A percentile compares a stretch with the other conserved stretches of the same genome.
These are phyloP conservation scores for Hipposideros armiger DNA, from an alignment of 2,113 vertebrate species.

Conservation along the genomic window DNA sequence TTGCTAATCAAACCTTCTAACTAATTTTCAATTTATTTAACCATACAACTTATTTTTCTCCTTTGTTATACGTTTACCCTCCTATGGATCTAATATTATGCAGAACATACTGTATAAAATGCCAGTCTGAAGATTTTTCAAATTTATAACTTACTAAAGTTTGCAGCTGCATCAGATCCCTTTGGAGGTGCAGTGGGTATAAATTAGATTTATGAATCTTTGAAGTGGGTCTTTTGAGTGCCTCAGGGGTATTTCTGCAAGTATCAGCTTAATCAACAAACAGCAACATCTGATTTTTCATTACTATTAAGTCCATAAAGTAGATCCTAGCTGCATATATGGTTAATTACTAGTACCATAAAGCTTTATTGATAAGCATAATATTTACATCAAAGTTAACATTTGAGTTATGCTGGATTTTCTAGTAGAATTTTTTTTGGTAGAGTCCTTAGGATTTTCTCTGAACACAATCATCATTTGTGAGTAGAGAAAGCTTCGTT, in stretches of 20 bases:
- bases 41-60: not conserved
- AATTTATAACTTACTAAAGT: constrained; percentile 54
- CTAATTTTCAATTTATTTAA: not conserved
- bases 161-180: constrained; percentile 43
- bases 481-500: not conserved
- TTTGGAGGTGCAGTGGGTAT: not conserved
- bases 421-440: not conserved
- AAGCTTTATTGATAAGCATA: constrained; percentile 60
- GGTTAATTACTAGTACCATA: constrained; percentile 62
- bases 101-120: constrained; percentile 48
- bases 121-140: constrained; percentile 46
- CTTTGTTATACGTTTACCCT: constrained; percentile 26
- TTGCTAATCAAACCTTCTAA: not conserved
- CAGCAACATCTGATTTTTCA: constrained; percentile 65
- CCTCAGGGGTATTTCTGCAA: constrained; percentile 40
- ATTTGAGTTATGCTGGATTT: constrained; percentile 48
- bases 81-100: constrained; percentile 35
- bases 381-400: constrained; percentile 55
- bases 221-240: constrained; percentile 42
- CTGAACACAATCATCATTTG: not conserved
- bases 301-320: constrained; percentile 46
- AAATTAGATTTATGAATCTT: constrained; percentile 47
- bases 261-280: constrained; percentile 62
- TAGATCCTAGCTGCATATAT: constrained; percentile 41
- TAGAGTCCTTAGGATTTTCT: not conserved